Evolutionary conservation across 2,797 vertebrate species (phyloP), one percentile per base, ranked within the genome.

Genomic region (Crenuchus spilurus): DNA sequence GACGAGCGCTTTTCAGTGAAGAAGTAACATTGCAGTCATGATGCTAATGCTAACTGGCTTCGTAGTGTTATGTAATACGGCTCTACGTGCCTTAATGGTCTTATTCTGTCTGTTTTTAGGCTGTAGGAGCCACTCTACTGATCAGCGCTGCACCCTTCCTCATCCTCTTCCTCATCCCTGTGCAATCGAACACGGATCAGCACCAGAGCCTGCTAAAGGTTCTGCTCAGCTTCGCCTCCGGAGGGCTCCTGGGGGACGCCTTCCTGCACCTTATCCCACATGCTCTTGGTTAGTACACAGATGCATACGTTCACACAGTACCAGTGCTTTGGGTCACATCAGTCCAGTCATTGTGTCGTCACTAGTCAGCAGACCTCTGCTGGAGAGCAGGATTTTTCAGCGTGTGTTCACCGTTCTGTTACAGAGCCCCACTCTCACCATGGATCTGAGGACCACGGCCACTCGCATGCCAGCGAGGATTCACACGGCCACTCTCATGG

Each of bases 181-280:
- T 98, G 69, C 95, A 97, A 80, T 96, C 96, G 20, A 96, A 96
- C 84, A 94, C 94, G 0, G 93, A 95, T 84, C 90, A 94, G 84
- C 95, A 97, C 87, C 94, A 95, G 81, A 94, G 92, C 83, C 90
- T 97, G 67, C 94, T 98, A 33, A 95, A 96, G 80, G 91, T 97
- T 51, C 91, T 98, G 82, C 92, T 98, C 44, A 97, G 96, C 87
- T 98, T 98, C 3, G 96, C 96, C 0, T 97, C 96, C 0, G 96
- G 96, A 1, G 96, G 96, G 0, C 92, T 98, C 52, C 89, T 98
- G 61, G 96, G 96, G 0, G 96, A 98, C n/a, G 96, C 96, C 72
- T 97, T 97, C 80, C 91, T 98, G 46, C 96, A 98, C 87, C 95
- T 98, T 61, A 98, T 98, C 6, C 96, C 96, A 1, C 96, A 98